These are phyloP conservation scores for Leptinotarsa defecta DNA, from an alignment of 1,140 invertebrate species.

Conservation along the genomic window DNA sequence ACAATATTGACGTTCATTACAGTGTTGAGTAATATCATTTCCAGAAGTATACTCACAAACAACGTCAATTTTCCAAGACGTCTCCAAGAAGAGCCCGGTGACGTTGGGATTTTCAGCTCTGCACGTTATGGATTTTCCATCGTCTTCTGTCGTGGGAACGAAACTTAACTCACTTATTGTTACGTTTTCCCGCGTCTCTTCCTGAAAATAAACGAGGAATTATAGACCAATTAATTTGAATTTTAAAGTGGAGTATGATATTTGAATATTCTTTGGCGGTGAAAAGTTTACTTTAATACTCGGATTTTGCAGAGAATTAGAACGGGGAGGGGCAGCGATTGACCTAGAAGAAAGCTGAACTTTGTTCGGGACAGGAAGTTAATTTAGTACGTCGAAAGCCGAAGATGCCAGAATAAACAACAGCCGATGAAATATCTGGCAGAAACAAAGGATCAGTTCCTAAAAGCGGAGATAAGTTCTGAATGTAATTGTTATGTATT, in stretches of 20 bases:
- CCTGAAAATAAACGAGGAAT: slow-evolving; percentile 60
- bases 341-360: slow-evolving; percentile 33
- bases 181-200: slow-evolving; percentile 78
- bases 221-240: slow-evolving; percentile 46
- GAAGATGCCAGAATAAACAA: slow-evolving; percentile 25
- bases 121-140: slow-evolving; percentile 85
- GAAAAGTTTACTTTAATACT: slow-evolving; percentile 39
- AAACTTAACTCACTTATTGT: slow-evolving; percentile 85
- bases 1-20: background rate
- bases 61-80: slow-evolving; percentile 83
- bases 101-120: slow-evolving; percentile 86
- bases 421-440: background rate
- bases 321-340: slow-evolving; percentile 37
- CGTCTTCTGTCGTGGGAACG: slow-evolving; percentile 80
- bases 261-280: slow-evolving; percentile 37
- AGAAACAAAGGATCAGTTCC: slow-evolving; percentile 21
- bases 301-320: slow-evolving; percentile 31
- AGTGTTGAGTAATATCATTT: background rate
- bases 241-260: slow-evolving; percentile 36
- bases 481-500: too few relatives aligned
- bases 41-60: slow-evolving; percentile 74
- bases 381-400: slow-evolving; percentile 32
- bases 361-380: slow-evolving; percentile 38
- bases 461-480: background rate
- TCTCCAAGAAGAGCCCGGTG: slow-evolving; percentile 77